Base-by-base conservation (phyloP, 2,888 invertebrate genomes). In the Anthophora plumipes region DNA sequence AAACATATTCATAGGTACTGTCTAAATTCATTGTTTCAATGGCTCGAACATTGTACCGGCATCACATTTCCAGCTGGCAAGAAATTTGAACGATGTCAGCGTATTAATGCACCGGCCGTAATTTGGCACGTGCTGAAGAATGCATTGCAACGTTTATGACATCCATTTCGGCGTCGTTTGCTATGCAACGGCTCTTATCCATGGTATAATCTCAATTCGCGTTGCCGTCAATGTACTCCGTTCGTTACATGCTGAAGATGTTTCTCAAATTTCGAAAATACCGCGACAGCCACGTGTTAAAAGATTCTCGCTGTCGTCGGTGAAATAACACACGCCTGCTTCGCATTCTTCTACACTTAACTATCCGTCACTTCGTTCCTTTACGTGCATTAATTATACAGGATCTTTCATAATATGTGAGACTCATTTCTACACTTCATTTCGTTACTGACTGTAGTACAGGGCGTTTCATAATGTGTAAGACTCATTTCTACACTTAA, bases 111-210 rank as follows among this genome's bases (percentile, higher is more conserved):
- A 14, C 41, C 63, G 64, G 73, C 52, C 57, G 52, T 75, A 61
- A 80, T 87, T 88, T 85, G 87, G 86, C 87, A 85, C 63, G 75
- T 66, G 74, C 52, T 60, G 76, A 72, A 68, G 79, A 75, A 84
- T 61, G 69, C 67, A 41, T 39, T 31, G 64, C 50, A 64, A 84
- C 71, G 43, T 87, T 85, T 77, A 80, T 25, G 85, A 75, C 57
- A 72, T 57, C n/a, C 72, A 68, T 78, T 80, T 60, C 67, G 55
- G 61, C 75, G 67, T 55, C 46, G 63, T 59, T 82, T 43, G 59
- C 77, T 60, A 74, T 82, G 80, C 68, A 46, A 20, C 46, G 14
- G 64, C 54, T 50, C 37, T 74, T 64, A 60, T 59, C 52, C 66
- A 54, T 22, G 73, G 22, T 59, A 69, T 69, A 69, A 80, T 81